Conservation (phyloP, 2,797 vertebrate species). For the Bovichtus variegatus region DNA sequence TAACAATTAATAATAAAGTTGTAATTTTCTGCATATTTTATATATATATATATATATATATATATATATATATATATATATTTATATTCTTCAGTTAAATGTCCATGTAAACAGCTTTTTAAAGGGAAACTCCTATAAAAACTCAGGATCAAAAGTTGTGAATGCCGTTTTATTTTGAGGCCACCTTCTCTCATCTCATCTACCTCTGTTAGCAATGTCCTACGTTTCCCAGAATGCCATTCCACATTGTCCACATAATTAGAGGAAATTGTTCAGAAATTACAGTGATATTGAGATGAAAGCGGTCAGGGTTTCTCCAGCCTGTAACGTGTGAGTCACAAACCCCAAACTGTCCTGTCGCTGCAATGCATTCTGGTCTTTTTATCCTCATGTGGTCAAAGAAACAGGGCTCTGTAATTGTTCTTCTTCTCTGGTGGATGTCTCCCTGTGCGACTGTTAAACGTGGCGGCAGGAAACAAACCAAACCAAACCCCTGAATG, state of each 20-base stretch:
- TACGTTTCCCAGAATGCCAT: background rate
- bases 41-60: no score
- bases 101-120: background rate
- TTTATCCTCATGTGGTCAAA: background rate
- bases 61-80: no score
- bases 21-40: no score
- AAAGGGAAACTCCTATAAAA: background rate
- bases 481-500: no score
- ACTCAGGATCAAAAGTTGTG: background rate
- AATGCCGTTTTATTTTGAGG: background rate
- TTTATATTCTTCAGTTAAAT: background rate
- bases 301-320: background rate
- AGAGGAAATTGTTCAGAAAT: background rate
- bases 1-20: no score
- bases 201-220: background rate
- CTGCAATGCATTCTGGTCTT: background rate
- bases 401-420: conserved; percentile 6
- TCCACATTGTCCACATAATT: conserved; percentile 1
- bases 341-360: background rate
- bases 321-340: background rate
- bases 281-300: background rate
- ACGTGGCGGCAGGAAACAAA: no score
- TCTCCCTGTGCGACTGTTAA: no score
- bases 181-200: background rate
- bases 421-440: background rate